Conservation (phyloP, 1,140 invertebrate species). For the Teleogryllus occipitalis region DNA sequence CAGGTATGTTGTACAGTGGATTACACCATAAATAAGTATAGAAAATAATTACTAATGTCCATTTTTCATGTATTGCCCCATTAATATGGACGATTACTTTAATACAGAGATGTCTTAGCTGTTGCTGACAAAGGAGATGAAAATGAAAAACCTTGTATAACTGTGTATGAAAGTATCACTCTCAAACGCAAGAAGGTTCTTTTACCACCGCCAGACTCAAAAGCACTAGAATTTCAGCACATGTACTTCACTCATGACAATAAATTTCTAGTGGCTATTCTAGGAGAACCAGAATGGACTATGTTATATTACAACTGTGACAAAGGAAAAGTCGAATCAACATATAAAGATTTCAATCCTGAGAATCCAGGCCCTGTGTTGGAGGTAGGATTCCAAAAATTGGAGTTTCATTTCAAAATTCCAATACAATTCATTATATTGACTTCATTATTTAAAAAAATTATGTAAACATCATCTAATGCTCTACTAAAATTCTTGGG, state of each 20-base stretch:
- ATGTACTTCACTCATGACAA: slow-evolving; percentile 70
- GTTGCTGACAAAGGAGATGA: slow-evolving; percentile 38
- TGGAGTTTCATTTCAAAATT: slow-evolving; percentile 18
- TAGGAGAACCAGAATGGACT: slow-evolving; percentile 68
- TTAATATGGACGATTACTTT: slow-evolving; percentile 17
- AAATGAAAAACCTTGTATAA: slow-evolving; percentile 46
- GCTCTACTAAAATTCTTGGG: slow-evolving; percentile 8
- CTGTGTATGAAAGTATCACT: slow-evolving; percentile 53
- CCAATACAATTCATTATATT: slow-evolving; percentile 13
- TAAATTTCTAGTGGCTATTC: slow-evolving; percentile 66
- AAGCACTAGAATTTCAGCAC: slow-evolving; percentile 53
- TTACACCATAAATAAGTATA: not conserved
- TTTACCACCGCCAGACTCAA: slow-evolving; percentile 43
- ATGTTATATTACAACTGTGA: slow-evolving; percentile 78
- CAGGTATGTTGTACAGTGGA: not conserved
- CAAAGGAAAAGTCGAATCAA: slow-evolving; percentile 69
- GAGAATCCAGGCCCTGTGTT: slow-evolving; percentile 33
- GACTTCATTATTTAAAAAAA: not conserved
- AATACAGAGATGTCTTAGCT: slow-evolving; percentile 46
- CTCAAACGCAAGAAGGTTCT: slow-evolving; percentile 52
- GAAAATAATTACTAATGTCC: not conserved
- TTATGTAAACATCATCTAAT: slow-evolving; percentile 18
- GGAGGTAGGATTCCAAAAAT: slow-evolving; percentile 32
- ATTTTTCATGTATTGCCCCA: slow-evolving; percentile 12
- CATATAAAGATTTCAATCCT: slow-evolving; percentile 54